Evolutionary conservation across 2,113 vertebrate species (phyloP).

Genomic region (Campylomormyrus numenius): DNA sequence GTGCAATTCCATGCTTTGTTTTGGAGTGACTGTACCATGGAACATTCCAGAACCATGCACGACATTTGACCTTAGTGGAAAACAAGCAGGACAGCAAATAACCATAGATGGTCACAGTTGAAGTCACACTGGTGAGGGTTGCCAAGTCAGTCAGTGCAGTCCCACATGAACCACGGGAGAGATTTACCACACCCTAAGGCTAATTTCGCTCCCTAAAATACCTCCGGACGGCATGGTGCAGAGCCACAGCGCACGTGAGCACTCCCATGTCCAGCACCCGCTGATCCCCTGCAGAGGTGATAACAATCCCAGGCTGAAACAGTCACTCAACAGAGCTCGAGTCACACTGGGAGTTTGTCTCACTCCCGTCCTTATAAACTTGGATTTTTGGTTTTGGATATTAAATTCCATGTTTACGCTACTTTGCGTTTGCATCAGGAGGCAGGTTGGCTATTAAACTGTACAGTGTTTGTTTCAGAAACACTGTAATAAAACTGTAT

Average conservation of each 20-base stretch:
- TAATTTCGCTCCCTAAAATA: background rate
- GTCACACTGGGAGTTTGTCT: background rate
- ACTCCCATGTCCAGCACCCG: background rate
- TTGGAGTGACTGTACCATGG: background rate
- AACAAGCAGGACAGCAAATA: background rate
- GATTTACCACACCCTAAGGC: background rate
- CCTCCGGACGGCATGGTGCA: background rate
- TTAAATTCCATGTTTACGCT: background rate
- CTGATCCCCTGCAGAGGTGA: background rate
- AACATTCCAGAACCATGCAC: background rate
- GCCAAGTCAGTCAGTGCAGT: background rate
- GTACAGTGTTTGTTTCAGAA: background rate
- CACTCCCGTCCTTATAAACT: background rate
- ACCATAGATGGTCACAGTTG: background rate
- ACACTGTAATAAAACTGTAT: conserved; percentile 2
- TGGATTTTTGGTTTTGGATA: background rate
- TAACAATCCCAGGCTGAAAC: background rate
- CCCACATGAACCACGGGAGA: background rate
- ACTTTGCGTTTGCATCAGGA: background rate
- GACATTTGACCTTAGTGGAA: background rate
- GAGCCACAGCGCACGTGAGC: background rate
- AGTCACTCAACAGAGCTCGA: background rate
- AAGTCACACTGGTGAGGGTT: background rate
- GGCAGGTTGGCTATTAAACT: background rate
- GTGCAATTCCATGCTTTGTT: background rate